Evolutionary conservation across 2,888 invertebrate species (phyloP).

Genomic region (Protophormia terraenovae): DNA sequence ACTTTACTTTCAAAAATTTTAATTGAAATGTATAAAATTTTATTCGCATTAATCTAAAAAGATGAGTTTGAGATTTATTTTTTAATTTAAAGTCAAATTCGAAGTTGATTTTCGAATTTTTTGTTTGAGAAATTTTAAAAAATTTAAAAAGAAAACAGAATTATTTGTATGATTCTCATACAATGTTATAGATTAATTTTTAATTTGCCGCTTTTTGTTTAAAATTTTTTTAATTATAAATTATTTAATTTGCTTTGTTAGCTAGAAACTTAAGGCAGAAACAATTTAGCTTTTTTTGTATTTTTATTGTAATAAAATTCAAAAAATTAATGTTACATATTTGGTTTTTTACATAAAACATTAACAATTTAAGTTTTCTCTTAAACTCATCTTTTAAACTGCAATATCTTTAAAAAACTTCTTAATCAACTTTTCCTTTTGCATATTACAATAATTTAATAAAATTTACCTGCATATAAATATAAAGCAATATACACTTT

Average conservation of each 20-base stretch:
- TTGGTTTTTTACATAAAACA: not conserved
- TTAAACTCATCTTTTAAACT: constrained; percentile 19
- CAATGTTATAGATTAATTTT: not conserved
- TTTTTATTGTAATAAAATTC: not conserved
- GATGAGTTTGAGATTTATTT: constrained; percentile 1
- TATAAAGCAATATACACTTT: constrained; percentile 19
- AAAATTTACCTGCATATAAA: not conserved
- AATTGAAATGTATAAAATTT: not conserved
- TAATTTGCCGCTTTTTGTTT: not conserved
- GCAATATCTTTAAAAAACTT: not conserved
- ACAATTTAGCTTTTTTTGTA: too few species aligned
- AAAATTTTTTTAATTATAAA: not conserved
- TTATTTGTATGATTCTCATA: not conserved
- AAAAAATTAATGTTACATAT: not conserved
- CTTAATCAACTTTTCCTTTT: not conserved
- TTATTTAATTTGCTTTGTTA: too few species aligned
- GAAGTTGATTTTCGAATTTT: constrained; percentile 7
- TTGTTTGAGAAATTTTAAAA: too few species aligned
- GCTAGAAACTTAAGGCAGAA: too few species aligned
- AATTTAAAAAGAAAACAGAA: not conserved
- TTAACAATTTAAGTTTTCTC: not conserved
- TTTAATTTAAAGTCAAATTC: not conserved
- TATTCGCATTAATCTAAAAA: not conserved
- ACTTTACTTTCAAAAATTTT: not conserved
- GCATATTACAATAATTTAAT: constrained; percentile 7